A percentile compares a stretch with the other conserved stretches of the same genome.
Conservation (phyloP, 2,113 vertebrate genomes). For the Lonchura striata region DNA sequence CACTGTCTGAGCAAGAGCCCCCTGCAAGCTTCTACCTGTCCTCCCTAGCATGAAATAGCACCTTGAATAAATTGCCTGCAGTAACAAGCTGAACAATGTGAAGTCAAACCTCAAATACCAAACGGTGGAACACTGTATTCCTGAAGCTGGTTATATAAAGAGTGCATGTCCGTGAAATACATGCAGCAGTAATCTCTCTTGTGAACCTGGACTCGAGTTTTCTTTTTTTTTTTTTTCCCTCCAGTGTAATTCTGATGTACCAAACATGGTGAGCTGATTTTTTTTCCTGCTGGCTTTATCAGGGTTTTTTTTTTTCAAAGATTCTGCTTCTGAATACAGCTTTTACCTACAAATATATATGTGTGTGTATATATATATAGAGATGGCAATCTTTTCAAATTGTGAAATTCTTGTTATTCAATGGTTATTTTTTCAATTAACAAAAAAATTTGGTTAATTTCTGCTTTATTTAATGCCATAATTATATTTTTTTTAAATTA, state of each 20-base stretch:
- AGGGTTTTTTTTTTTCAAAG: background rate
- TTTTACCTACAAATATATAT: background rate
- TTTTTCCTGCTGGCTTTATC: background rate
- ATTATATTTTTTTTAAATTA: background rate
- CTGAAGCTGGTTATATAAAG: background rate
- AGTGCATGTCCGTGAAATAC: background rate
- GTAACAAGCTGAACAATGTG: constrained; percentile 33
- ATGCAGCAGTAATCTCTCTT: background rate
- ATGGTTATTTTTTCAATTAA: background rate
- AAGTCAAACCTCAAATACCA: background rate
- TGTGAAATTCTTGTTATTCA: no score
- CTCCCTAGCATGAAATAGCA: background rate
- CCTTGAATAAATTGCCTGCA: constrained; percentile 10
- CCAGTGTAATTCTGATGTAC: background rate
- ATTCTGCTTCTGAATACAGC: background rate
- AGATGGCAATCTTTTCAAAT: no score
- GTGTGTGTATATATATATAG: no score
- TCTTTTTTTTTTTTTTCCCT: background rate
- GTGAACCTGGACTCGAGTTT: background rate
- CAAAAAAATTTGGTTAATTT: background rate
- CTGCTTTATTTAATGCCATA: background rate
- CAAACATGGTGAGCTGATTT: background rate
- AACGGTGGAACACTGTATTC: background rate
- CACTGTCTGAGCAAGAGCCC: constrained; percentile 11
- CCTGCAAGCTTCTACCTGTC: constrained; percentile 48